Percentiles rank a stretch among this genome's conserved stretches.
phyloP scores from a whole-genome alignment of 2,888 invertebrate species.

The Cacoxenus indagator region DNA sequence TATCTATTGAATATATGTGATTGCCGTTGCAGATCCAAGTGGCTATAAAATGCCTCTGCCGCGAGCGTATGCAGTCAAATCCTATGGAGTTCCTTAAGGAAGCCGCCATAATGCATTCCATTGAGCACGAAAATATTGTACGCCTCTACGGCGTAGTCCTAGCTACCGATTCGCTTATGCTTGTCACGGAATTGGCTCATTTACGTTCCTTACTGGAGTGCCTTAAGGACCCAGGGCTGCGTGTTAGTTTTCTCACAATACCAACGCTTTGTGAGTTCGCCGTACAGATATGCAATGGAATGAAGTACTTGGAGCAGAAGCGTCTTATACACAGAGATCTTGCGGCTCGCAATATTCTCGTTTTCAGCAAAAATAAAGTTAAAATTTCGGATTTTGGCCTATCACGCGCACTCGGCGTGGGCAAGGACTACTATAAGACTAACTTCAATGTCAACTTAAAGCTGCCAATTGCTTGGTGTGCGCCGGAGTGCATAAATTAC shows the following conservation, averaged over 20 bases:
- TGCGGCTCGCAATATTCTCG: constrained; percentile 97
- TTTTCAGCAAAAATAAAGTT: constrained; percentile 95
- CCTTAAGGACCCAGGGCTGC: constrained; percentile 90
- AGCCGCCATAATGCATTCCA: constrained; percentile 98
- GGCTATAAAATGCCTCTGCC: constrained; percentile 95
- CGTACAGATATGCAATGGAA: constrained; percentile 96
- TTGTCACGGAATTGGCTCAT: constrained; percentile 93
- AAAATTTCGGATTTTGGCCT: constrained; percentile 99
- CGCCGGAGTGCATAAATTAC: constrained; percentile 97
- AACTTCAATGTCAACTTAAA: constrained; percentile 98
- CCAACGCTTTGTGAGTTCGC: constrained; percentile 95
- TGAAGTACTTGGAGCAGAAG: constrained; percentile 97
- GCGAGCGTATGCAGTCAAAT: constrained; percentile 95
- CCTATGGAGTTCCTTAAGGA: constrained; percentile 98
- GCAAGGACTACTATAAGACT: constrained; percentile 98
- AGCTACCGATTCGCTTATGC: constrained; percentile 87
- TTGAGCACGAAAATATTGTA: constrained; percentile 97
- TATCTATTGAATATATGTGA: constrained; percentile 7
- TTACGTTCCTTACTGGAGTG: constrained; percentile 95
- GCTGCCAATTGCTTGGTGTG: constrained; percentile 99
- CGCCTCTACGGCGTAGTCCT: constrained; percentile 97
- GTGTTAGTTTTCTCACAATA: constrained; percentile 91
- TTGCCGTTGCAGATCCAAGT: constrained; percentile 82
- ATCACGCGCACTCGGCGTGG: constrained; percentile 94
- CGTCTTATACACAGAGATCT: constrained; percentile 97